These are phyloP conservation scores for Morpho deidamia DNA, from an alignment of 2,888 invertebrate genomes.

Conservation along the genomic window DNA sequence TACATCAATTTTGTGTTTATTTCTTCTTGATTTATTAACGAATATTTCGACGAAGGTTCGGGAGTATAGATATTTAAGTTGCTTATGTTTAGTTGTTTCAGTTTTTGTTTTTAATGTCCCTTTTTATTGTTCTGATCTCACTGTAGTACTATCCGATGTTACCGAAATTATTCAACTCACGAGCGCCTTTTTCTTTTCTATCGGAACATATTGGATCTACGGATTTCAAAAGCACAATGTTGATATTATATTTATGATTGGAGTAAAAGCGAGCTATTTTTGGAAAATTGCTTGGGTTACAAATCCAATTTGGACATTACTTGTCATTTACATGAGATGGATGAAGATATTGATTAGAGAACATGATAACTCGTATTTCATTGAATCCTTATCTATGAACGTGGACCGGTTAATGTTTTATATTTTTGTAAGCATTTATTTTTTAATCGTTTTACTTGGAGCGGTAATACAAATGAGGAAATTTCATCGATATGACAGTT, in stretches of 20 bases:
- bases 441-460: constrained; percentile 38
- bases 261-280: constrained; percentile 57
- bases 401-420: constrained; percentile 41
- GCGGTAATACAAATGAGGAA: constrained; percentile 36
- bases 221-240: constrained; percentile 54
- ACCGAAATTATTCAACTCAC: constrained; percentile 49
- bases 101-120: constrained; percentile 46
- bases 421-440: constrained; percentile 39
- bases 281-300: constrained; percentile 56
- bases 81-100: constrained; percentile 32
- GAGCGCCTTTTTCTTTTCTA: constrained; percentile 49
- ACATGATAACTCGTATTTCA: constrained; percentile 34
- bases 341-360: constrained; percentile 27
- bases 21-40: constrained; percentile 41
- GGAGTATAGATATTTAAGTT: constrained; percentile 35
- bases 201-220: constrained; percentile 62
- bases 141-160: constrained; percentile 42
- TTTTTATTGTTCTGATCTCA: constrained; percentile 56
- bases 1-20: constrained; percentile 50
- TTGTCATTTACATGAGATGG: constrained; percentile 37
- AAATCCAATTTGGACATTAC: constrained; percentile 45
- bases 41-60: constrained; percentile 27
- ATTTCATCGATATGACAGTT: constrained; percentile 28
- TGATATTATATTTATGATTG: constrained; percentile 69
- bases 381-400: constrained; percentile 29